Conservation (phyloP, 1,140 invertebrate genomes). For the Ladona fulva region DNA sequence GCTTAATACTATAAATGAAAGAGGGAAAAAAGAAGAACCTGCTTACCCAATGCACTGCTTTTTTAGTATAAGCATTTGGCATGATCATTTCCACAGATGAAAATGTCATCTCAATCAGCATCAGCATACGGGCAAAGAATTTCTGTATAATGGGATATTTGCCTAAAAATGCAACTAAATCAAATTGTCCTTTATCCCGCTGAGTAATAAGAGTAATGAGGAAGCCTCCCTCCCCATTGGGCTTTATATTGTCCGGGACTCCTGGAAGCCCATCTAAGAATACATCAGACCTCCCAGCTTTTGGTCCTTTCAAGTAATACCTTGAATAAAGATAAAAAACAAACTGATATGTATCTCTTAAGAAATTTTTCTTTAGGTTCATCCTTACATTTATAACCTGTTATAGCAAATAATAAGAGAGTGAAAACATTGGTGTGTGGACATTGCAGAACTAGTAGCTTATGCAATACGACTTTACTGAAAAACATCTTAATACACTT, state of each 20-base stretch:
- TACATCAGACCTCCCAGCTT: conserved; percentile 59
- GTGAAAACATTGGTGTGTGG: too few species aligned
- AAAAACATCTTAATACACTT: too few species aligned
- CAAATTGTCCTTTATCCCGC: conserved; percentile 42
- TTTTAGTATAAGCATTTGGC: conserved; percentile 47
- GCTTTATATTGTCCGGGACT: conserved; percentile 66
- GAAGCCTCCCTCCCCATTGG: conserved; percentile 55
- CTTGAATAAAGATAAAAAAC: too few species aligned
- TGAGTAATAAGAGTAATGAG: conserved; percentile 48
- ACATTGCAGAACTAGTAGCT: too few species aligned
- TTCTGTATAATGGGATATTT: conserved; percentile 50
- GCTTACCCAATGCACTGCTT: conserved; percentile 44
- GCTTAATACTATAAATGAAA: not conserved
- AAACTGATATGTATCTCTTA: too few species aligned
- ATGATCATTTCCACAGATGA: conserved; percentile 44
- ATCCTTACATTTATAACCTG: too few species aligned
- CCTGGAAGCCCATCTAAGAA: conserved; percentile 73
- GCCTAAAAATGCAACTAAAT: conserved; percentile 38
- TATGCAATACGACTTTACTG: too few species aligned
- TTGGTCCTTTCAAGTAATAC: conserved; percentile 63
- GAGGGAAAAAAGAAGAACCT: conserved; percentile 26
- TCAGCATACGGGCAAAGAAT: conserved; percentile 44
- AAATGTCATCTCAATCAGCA: conserved; percentile 47
- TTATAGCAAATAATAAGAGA: too few species aligned
- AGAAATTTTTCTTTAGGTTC: too few species aligned